Percentiles rank a stretch among this genome's conserved stretches.
Conservation (phyloP, 2,113 vertebrate genomes). For the Thermophis baileyi region DNA sequence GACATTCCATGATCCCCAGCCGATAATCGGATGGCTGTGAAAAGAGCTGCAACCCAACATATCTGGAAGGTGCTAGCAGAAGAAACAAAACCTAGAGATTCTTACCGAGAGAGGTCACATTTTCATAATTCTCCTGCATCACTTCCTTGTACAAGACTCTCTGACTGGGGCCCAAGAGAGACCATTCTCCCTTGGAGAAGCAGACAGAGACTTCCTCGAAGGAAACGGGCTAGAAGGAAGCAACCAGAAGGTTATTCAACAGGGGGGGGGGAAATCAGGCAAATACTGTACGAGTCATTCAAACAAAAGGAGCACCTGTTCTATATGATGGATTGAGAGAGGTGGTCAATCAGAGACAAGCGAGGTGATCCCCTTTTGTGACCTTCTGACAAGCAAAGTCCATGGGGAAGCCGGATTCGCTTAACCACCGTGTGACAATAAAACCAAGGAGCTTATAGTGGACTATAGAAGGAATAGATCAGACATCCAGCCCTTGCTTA, state of each 20-base stretch:
- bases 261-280: neutral
- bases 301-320: neutral
- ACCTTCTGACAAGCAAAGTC: too few species aligned
- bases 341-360: neutral
- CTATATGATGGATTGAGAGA: neutral
- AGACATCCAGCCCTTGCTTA: too few species aligned
- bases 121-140: slow-evolving; percentile 36
- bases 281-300: neutral
- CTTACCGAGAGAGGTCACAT: slow-evolving; percentile 22
- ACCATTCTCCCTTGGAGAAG: slow-evolving; percentile 27
- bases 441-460: too few species aligned
- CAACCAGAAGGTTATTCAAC: neutral
- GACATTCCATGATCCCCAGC: neutral
- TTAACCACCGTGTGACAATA: too few species aligned
- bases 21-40: neutral
- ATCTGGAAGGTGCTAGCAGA: neutral
- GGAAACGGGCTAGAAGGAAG: neutral
- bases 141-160: slow-evolving; percentile 26
- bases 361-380: too few species aligned
- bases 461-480: too few species aligned
- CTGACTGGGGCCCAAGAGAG: slow-evolving; percentile 19
- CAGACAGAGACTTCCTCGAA: slow-evolving; percentile 31
- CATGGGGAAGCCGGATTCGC: too few species aligned
- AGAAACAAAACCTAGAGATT: neutral
- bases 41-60: neutral